These are phyloP conservation scores for Didymodactylos carnosus DNA, from an alignment of 2,888 invertebrate species.

Conservation along the genomic window DNA sequence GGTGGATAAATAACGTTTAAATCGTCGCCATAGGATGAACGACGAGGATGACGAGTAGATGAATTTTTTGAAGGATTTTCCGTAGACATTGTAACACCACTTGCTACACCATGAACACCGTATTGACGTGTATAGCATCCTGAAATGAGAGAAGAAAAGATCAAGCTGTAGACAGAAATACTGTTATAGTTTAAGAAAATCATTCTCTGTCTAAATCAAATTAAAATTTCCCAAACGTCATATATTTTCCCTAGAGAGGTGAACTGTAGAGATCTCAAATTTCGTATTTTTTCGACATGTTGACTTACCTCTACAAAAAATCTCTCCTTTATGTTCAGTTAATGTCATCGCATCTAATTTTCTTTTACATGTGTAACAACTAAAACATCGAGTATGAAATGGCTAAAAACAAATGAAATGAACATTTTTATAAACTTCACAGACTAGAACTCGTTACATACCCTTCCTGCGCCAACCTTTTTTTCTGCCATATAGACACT, in stretches of 20 bases:
- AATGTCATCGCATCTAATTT: not conserved
- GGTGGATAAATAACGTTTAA: not conserved
- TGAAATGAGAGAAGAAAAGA: too few species aligned
- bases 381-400: not conserved
- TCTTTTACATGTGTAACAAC: not conserved
- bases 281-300: too few species aligned
- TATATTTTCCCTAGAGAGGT: too few species aligned
- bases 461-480: not conserved
- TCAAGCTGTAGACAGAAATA: too few species aligned
- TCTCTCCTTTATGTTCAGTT: not conserved
- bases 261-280: too few species aligned
- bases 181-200: too few species aligned
- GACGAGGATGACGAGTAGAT: not conserved
- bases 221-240: too few species aligned
- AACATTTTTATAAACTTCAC: too few species aligned
- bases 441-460: too few species aligned
- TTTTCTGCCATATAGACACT: conserved; percentile 9
- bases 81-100: not conserved
- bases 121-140: not conserved
- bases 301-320: not conserved
- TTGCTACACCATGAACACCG: not conserved
- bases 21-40: not conserved
- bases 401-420: not conserved
- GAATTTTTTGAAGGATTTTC: not conserved
- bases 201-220: too few species aligned